Conservation (phyloP, 2,888 invertebrate species). For the Lasioglossum leucozonium region DNA sequence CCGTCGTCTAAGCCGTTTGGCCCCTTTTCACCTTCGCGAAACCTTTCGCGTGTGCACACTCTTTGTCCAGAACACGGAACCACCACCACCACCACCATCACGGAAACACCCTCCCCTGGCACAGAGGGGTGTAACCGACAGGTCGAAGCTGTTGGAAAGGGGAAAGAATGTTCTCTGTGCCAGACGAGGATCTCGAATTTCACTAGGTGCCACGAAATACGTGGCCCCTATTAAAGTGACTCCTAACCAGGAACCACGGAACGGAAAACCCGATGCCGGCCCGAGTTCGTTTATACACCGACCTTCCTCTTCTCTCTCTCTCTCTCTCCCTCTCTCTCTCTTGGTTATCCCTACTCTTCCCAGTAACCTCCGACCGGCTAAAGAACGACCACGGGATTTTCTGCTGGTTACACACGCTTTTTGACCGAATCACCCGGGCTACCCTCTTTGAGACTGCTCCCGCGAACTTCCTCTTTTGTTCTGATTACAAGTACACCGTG, state of each 20-base stretch:
- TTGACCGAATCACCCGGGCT: constrained; percentile 11
- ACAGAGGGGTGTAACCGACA: not conserved
- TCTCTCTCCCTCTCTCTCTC: not conserved
- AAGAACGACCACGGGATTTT: constrained; percentile 27
- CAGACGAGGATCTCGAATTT: constrained; percentile 18
- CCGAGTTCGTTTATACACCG: constrained; percentile 38
- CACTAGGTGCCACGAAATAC: constrained; percentile 27
- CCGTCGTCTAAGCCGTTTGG: constrained; percentile 45
- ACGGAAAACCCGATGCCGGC: constrained; percentile 33
- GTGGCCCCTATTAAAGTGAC: constrained; percentile 20
- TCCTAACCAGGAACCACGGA: constrained; percentile 23
- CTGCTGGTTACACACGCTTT: constrained; percentile 38
- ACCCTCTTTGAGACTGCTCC: not conserved
- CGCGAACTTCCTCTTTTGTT: constrained; percentile 7
- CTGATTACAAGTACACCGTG: not conserved
- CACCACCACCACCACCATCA: not conserved
- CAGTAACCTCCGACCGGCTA: not conserved
- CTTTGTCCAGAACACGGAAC: constrained; percentile 8
- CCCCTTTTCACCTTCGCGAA: constrained; percentile 60
- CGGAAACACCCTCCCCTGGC: not conserved
- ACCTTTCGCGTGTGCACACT: constrained; percentile 48
- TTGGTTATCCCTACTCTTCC: not conserved
- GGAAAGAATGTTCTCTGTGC: not conserved
- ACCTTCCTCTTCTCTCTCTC: constrained; percentile 11
- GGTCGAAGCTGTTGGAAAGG: not conserved